A percentile compares a stretch with the other conserved stretches of the same genome.
Evolutionary conservation across 2,888 invertebrate species (phyloP).

Genomic region (Erebia aethiops): DNA sequence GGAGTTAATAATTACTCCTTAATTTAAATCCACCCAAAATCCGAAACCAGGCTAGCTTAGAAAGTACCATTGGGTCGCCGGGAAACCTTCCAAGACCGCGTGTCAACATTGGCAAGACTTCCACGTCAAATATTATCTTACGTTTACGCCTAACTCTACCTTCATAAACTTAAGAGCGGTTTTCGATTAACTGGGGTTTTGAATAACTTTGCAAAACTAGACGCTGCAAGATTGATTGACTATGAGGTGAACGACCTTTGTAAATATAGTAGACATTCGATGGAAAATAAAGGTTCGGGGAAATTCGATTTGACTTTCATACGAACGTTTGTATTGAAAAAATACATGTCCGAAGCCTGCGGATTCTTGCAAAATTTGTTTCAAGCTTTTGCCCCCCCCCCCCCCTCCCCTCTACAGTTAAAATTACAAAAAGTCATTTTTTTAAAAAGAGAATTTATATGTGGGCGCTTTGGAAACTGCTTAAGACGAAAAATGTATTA

Average conservation of each 20-base stretch:
- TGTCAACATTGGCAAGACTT: constrained; percentile 51
- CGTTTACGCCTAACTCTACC: constrained; percentile 27
- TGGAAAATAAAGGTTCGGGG: constrained; percentile 8
- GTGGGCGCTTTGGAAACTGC: too few relatives aligned
- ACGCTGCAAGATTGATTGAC: constrained; percentile 54
- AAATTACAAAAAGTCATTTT: too few relatives aligned
- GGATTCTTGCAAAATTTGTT: too few relatives aligned
- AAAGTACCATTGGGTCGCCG: constrained; percentile 46
- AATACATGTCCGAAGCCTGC: too few relatives aligned
- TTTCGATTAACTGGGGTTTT: constrained; percentile 20
- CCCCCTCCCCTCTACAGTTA: too few relatives aligned
- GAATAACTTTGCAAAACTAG: constrained; percentile 38
- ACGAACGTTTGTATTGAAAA: too few relatives aligned
- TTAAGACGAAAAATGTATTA: too few relatives aligned
- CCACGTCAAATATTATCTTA: constrained; percentile 34
- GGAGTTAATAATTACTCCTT: constrained; percentile 5
- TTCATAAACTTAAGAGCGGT: constrained; percentile 29
- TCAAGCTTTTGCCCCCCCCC: too few relatives aligned
- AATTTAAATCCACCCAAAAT: constrained; percentile 33
- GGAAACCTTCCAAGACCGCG: constrained; percentile 51
- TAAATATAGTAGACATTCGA: constrained; percentile 43
- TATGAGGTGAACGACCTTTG: constrained; percentile 52
- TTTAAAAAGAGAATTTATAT: too few relatives aligned
- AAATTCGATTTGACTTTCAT: constrained; percentile 10
- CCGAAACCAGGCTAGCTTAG: constrained; percentile 47